phyloP scores from a whole-genome alignment of 2,888 invertebrate species.

The Pandemis corylana region DNA sequence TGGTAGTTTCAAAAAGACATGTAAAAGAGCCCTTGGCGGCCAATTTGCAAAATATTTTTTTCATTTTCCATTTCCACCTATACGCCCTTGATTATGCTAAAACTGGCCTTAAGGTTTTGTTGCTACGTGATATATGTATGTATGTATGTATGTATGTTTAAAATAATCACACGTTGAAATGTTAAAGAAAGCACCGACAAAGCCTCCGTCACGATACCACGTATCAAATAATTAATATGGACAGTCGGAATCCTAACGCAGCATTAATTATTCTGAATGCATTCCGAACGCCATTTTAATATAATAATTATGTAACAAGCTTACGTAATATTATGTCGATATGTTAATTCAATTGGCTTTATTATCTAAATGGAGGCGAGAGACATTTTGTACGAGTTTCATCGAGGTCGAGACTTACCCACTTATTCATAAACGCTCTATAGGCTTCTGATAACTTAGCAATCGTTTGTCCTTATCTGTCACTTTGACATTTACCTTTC shows the following conservation, averaged over 20 bases:
- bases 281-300: conserved; percentile 11
- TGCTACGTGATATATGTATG: no score
- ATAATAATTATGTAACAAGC: conserved; percentile 19
- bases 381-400: not conserved
- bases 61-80: no score
- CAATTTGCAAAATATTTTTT: no score
- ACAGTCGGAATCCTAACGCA: not conserved
- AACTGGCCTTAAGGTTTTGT: no score
- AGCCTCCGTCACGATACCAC: not conserved
- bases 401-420: not conserved
- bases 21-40: no score
- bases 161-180: not conserved
- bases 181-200: conserved; percentile 5
- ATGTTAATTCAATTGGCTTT: not conserved
- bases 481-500: no score
- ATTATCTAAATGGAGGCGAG: not conserved
- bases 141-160: not conserved
- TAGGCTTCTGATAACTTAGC: no score
- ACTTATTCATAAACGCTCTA: not conserved
- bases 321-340: conserved; percentile 4
- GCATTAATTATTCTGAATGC: not conserved
- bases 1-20: no score
- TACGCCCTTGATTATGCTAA: no score
- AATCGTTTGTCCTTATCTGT: no score
- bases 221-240: conserved; percentile 7